Percentiles rank a stretch among this genome's conserved stretches.
Conservation (phyloP, 1,140 invertebrate species). For the Drosophila lini region DNA sequence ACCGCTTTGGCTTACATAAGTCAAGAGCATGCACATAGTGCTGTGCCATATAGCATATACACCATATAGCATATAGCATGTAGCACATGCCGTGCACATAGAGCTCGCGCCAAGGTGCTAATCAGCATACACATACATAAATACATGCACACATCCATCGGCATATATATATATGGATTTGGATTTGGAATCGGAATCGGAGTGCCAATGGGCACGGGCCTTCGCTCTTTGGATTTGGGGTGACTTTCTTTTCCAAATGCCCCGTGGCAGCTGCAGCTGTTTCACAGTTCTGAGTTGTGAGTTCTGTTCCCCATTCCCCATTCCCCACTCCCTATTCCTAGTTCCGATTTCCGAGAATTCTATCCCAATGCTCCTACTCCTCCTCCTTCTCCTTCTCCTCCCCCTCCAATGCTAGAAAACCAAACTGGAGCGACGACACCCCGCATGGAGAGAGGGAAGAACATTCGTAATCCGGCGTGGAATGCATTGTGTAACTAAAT, state of each 20-base stretch:
- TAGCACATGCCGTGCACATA: conserved; percentile 47
- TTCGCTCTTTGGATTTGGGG: conserved; percentile 44
- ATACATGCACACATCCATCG: conserved; percentile 32
- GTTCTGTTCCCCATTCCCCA: conserved; percentile 18
- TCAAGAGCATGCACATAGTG: conserved; percentile 11
- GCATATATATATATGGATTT: conserved; percentile 39
- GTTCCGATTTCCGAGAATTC: conserved; percentile 40
- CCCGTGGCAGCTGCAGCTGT: conserved; percentile 54
- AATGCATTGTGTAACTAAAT: conserved; percentile 55
- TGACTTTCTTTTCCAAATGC: conserved; percentile 73
- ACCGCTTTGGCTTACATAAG: conserved; percentile 36
- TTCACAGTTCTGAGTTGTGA: conserved; percentile 15
- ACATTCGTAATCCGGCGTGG: conserved; percentile 29
- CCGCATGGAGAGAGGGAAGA: conserved; percentile 5
- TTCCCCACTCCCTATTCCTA: conserved; percentile 3
- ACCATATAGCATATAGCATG: neutral
- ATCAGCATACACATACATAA: conserved; percentile 60
- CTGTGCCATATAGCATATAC: conserved; percentile 21
- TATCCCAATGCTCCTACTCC: conserved; percentile 1
- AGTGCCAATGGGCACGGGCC: conserved; percentile 25
- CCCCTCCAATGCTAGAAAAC: neutral
- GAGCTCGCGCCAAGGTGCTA: conserved; percentile 69
- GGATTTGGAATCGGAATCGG: conserved; percentile 41
- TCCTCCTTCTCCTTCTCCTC: neutral
- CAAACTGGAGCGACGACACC: conserved; percentile 40